Base-by-base conservation (phyloP, 2,113 vertebrate genomes). In the Bothrops jararaca region DNA sequence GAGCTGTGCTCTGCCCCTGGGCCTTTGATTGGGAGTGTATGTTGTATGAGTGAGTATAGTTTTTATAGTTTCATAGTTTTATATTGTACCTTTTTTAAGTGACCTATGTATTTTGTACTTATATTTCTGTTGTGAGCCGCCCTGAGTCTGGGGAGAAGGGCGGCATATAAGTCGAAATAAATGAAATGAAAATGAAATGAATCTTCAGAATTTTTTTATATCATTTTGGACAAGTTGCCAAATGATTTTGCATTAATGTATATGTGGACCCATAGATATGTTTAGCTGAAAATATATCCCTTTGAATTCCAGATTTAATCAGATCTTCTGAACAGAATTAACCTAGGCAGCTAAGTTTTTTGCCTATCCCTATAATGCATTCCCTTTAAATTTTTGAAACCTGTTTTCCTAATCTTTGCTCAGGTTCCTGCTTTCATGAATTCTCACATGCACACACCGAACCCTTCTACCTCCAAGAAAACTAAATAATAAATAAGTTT, bases 201-300 rank as follows among this genome's bases (percentile, higher is more conserved):
- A n/a, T n/a, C 23, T 39, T 34, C 42, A 57, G 39, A 54, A 92
- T 23, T 0, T 0, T 91, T 88, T 85, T 53, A 42, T 45, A 80
- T 94, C n/a, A 42, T 34, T 91, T 22, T 56, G 1, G 29, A 2
- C 0, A 0, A 86, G 20, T 57, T 88, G 1, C 64, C n/a, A 94
- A 90, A 0, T 4, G 24, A 80, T 94, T 22, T 39, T 39, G 34
- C 34, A 80, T 80, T 80, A 80, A 74, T 7, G n/a, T 39, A 39
- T 74, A 3, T 39, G 3, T 80, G 69, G 18, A 20, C 34, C 69
- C 34, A 8, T 39, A 39, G 34, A 80, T 80, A 9, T 80, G 18
- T 80, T 39, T 80, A 39, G 1, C 18, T 80, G 69, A 22, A 18
- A 80, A 80, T 39, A 80, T 39, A 18, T 18, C 34, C n/a, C 69